A percentile compares a stretch with the other conserved stretches of the same genome.
Conservation (phyloP, 2,113 vertebrate species). For the Delphinus delphis region DNA sequence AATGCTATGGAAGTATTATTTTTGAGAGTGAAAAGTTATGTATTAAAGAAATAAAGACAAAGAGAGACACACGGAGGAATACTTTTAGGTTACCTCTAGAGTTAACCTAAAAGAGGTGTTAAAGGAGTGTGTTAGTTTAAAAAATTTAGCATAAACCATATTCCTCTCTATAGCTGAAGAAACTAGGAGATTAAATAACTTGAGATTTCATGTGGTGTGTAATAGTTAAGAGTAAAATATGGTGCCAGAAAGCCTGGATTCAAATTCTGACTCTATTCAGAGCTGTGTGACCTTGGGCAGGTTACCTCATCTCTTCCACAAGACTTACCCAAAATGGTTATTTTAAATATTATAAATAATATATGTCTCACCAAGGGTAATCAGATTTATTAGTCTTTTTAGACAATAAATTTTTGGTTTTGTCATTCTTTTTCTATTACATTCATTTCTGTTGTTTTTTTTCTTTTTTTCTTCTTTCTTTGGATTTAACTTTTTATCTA, state of each 20-base stretch:
- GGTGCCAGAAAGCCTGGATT: background rate
- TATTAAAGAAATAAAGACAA: background rate
- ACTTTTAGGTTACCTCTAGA: background rate
- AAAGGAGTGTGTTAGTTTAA: background rate
- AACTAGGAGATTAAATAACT: background rate
- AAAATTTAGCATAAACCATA: background rate
- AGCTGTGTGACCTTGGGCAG: background rate
- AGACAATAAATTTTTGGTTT: background rate
- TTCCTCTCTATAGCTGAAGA: background rate
- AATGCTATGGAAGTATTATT: background rate
- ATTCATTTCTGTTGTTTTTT: background rate
- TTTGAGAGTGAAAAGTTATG: background rate
- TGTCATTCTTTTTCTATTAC: background rate
- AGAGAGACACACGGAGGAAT: background rate
- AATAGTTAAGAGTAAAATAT: background rate
- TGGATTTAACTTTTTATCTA: background rate
- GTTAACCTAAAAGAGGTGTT: background rate
- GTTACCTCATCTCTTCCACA: background rate
- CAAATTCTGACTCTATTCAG: background rate
- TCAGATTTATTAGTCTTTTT: background rate
- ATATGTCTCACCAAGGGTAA: background rate
- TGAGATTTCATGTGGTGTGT: background rate
- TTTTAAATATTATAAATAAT: background rate
- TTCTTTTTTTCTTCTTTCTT: background rate
- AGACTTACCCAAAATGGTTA: background rate